A percentile compares a stretch with the other conserved stretches of the same genome.
Evolutionary conservation across 2,888 invertebrate species (phyloP).

Genomic region (Andrena bicolor): DNA sequence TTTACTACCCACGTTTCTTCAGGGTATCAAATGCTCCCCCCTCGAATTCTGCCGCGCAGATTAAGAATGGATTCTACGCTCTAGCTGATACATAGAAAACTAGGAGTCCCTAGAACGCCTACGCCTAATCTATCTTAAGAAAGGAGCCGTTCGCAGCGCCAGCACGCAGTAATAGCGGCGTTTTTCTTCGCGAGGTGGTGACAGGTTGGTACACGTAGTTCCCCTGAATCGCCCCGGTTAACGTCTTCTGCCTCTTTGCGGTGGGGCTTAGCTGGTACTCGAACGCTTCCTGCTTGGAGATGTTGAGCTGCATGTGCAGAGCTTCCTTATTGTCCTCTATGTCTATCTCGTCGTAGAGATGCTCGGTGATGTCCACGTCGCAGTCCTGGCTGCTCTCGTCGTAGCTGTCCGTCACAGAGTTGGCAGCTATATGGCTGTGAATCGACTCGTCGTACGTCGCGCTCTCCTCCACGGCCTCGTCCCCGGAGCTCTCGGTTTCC

Average conservation of each 20-base stretch:
- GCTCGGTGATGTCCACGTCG: constrained; percentile 87
- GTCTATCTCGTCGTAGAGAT: constrained; percentile 91
- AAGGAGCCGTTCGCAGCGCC: constrained; percentile 76
- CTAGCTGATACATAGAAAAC: constrained; percentile 38
- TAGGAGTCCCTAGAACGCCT: constrained; percentile 35
- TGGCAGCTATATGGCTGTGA: constrained; percentile 83
- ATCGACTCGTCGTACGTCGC: constrained; percentile 82
- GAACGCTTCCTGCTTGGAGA: constrained; percentile 77
- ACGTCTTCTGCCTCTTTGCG: constrained; percentile 81
- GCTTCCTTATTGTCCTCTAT: constrained; percentile 89
- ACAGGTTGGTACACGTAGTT: constrained; percentile 83
- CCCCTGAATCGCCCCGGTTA: constrained; percentile 79
- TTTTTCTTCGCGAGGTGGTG: constrained; percentile 81
- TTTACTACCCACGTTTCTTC: neutral
- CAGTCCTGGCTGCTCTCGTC: constrained; percentile 84
- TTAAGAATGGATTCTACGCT: neutral
- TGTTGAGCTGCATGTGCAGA: constrained; percentile 86
- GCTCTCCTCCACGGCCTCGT: constrained; percentile 85
- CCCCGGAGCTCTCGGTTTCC: constrained; percentile 89
- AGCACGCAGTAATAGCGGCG: constrained; percentile 79
- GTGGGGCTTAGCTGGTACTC: constrained; percentile 79
- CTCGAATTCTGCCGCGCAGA: neutral
- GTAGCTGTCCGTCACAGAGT: constrained; percentile 83
- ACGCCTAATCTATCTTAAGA: constrained; percentile 80
- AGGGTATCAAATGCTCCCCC: constrained; percentile 45